Evolutionary conservation across 2,888 invertebrate genomes (phyloP).

Genomic region (Xestia sexstrigata): DNA sequence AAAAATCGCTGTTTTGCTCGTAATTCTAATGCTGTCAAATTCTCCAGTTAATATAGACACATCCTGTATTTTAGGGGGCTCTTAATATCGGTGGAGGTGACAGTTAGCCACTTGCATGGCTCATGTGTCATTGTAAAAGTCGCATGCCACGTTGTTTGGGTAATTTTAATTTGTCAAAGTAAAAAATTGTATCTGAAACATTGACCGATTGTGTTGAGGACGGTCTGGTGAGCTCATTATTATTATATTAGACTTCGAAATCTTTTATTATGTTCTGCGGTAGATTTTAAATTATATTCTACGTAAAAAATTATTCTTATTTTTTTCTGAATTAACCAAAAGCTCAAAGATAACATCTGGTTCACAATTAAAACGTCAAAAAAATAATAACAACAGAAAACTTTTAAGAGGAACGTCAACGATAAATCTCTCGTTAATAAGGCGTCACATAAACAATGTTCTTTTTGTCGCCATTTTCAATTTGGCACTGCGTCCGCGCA

Average conservation of each 20-base stretch:
- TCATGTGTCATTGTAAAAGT: slow-evolving; percentile 60
- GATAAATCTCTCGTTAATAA: slow-evolving; percentile 86
- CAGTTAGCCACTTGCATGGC: slow-evolving; percentile 50
- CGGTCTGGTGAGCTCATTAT: slow-evolving; percentile 18
- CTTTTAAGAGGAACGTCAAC: slow-evolving; percentile 76
- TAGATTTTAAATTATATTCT: not conserved
- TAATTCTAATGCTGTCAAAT: slow-evolving; percentile 69
- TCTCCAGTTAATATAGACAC: slow-evolving; percentile 58
- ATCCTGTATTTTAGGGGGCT: slow-evolving; percentile 52
- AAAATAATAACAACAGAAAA: slow-evolving; percentile 70
- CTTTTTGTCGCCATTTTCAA: slow-evolving; percentile 79
- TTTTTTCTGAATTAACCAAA: slow-evolving; percentile 29
- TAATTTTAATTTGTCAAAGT: slow-evolving; percentile 64
- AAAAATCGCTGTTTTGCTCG: slow-evolving; percentile 69
- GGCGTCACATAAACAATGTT: slow-evolving; percentile 83
- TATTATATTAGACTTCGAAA: slow-evolving; percentile 4
- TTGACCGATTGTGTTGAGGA: slow-evolving; percentile 47
- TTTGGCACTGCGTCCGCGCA: slow-evolving; percentile 81
- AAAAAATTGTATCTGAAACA: slow-evolving; percentile 47
- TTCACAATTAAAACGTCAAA: slow-evolving; percentile 63
- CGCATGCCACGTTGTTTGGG: slow-evolving; percentile 32
- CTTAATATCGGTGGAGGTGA: slow-evolving; percentile 58
- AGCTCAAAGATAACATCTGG: slow-evolving; percentile 59
- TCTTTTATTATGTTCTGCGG: not conserved
- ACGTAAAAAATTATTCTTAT: slow-evolving; percentile 9